phyloP scores from a whole-genome alignment of 23 tunicate genomes.

The Botrylloides violaceus region DNA sequence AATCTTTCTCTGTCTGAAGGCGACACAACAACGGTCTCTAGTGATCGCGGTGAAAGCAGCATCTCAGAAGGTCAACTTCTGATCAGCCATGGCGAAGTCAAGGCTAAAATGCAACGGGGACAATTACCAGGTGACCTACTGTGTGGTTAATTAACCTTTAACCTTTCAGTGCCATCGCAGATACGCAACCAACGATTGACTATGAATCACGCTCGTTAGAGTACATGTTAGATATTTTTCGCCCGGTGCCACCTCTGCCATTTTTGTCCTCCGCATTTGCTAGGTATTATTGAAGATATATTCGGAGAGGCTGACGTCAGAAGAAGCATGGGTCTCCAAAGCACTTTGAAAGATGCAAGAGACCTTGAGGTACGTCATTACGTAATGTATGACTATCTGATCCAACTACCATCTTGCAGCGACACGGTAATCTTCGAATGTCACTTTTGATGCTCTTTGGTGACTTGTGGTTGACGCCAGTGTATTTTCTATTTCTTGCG shows the following conservation, averaged over 20 bases:
- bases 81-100: slow-evolving; percentile 85
- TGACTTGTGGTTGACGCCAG: no score
- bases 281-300: slow-evolving; percentile 21
- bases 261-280: not conserved
- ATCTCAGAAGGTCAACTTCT: slow-evolving; percentile 88
- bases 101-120: slow-evolving; percentile 25
- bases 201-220: no score
- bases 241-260: no score
- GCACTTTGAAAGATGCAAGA: slow-evolving; percentile 33
- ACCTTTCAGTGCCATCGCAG: no score
- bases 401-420: no score
- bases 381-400: no score
- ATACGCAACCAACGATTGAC: no score
- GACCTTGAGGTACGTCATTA: slow-evolving; percentile 13
- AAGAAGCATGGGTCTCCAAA: slow-evolving; percentile 20
- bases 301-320: slow-evolving; percentile 17
- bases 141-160: no score
- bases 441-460: no score
- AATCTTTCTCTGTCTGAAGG: slow-evolving; percentile 13
- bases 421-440: no score
- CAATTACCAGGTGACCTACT: slow-evolving; percentile 7
- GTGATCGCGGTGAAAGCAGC: slow-evolving; percentile 36
- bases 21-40: slow-evolving; percentile 3
- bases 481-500: no score
- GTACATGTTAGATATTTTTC: no score